Evolutionary conservation across 2,888 invertebrate species (phyloP).

Genomic region (Octodonta nipae): DNA sequence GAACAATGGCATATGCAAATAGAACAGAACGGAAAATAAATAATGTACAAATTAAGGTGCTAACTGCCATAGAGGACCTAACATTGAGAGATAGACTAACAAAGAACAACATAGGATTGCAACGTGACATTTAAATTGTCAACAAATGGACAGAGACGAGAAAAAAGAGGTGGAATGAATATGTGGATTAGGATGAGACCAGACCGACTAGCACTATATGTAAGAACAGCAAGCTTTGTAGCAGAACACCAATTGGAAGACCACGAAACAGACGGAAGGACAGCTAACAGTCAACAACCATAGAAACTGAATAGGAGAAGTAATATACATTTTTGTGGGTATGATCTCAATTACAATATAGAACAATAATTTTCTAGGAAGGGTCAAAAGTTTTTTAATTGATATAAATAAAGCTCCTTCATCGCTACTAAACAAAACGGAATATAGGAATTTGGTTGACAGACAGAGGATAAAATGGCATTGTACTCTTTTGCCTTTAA

Average conservation of each 20-base stretch:
- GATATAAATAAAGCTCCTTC: no score
- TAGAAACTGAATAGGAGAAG: slow-evolving; percentile 2
- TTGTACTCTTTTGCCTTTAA: no score
- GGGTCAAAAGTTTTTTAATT: no score
- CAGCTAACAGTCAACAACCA: slow-evolving; percentile 9
- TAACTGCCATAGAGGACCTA: neutral
- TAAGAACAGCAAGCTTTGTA: neutral
- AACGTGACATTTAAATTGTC: slow-evolving; percentile 1
- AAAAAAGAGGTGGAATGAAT: no score
- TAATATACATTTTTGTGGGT: no score
- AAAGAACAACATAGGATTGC: neutral
- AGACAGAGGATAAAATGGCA: no score
- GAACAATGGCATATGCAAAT: neutral
- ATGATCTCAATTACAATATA: no score
- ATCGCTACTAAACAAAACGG: no score
- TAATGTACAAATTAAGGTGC: slow-evolving; percentile 1
- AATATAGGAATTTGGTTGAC: no score
- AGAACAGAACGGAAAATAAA: neutral
- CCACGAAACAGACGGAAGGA: slow-evolving; percentile 18
- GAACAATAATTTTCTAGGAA: no score
- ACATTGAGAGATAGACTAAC: slow-evolving; percentile 1
- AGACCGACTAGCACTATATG: slow-evolving; percentile 1
- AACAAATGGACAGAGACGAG: neutral
- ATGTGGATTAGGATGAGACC: no score
- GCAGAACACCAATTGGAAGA: neutral